Evolutionary conservation across 2,888 invertebrate species (phyloP).

Genomic region (Sminthurides aquaticus): DNA sequence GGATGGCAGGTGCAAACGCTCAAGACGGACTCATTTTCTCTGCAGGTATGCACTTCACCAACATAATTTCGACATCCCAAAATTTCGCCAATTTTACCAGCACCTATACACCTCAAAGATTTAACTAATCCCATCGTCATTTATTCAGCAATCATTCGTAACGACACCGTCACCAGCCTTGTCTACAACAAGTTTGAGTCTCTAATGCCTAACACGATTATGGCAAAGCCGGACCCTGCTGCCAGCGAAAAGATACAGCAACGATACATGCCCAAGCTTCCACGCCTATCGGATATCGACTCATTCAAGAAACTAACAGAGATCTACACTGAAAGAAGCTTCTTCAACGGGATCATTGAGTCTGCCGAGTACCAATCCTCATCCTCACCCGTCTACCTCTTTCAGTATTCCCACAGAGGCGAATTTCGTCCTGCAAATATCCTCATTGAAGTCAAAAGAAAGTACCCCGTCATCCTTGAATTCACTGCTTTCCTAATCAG

Average conservation of each 20-base stretch:
- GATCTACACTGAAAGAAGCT: conserved; percentile 14
- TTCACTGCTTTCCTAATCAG: neutral
- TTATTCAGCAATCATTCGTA: conserved; percentile 1
- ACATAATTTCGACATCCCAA: neutral
- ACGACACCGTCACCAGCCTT: conserved; percentile 8
- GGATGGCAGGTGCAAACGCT: conserved; percentile 8
- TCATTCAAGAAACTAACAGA: conserved; percentile 11
- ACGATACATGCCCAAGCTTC: conserved; percentile 8
- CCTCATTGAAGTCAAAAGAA: conserved; percentile 19
- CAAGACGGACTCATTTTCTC: conserved; percentile 17
- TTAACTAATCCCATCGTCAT: neutral
- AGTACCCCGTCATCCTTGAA: conserved; percentile 17
- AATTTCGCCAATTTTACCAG: no score
- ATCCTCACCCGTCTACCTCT: conserved; percentile 23
- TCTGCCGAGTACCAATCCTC: neutral
- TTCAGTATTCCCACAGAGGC: conserved; percentile 26
- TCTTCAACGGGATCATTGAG: conserved; percentile 10
- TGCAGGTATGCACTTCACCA: conserved; percentile 9
- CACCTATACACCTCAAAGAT: no score
- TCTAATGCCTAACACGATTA: neutral
- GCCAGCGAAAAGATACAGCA: conserved; percentile 15
- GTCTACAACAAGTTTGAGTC: conserved; percentile 2
- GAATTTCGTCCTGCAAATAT: conserved; percentile 26
- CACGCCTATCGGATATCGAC: neutral
- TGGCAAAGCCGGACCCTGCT: neutral